Percentiles rank a stretch among this genome's conserved stretches.
phyloP scores from a whole-genome alignment of 1,140 invertebrate genomes.

The Drosophila busckii region DNA sequence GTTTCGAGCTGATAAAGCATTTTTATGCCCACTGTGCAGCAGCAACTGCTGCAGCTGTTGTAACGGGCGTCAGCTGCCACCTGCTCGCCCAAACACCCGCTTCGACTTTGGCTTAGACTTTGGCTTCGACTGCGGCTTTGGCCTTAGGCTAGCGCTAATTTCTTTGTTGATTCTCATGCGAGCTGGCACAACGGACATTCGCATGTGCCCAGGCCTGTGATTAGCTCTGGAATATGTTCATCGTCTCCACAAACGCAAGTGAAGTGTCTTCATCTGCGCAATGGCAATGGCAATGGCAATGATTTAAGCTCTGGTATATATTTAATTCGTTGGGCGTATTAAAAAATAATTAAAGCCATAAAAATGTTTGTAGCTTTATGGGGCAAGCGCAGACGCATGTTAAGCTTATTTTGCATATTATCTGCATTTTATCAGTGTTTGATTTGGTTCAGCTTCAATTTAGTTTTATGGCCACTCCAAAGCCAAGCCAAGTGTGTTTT shows the following conservation, averaged over 20 bases:
- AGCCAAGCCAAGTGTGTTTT: background rate
- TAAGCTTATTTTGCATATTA: background rate
- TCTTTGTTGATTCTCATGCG: slow-evolving; percentile 71
- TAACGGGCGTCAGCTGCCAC: slow-evolving; percentile 6
- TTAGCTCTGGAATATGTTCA: slow-evolving; percentile 73
- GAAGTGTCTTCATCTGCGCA: slow-evolving; percentile 41
- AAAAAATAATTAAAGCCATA: slow-evolving; percentile 48
- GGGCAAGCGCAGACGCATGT: background rate
- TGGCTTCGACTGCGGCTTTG: slow-evolving; percentile 7
- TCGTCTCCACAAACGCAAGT: too few species aligned
- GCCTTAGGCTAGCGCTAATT: too few species aligned
- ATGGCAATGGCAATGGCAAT: slow-evolving; percentile 10
- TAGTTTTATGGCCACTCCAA: slow-evolving; percentile 20
- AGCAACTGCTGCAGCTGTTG: too few species aligned
- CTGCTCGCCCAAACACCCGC: slow-evolving; percentile 1
- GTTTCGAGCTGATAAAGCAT: too few species aligned
- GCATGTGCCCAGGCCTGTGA: slow-evolving; percentile 69
- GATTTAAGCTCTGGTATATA: too few species aligned
- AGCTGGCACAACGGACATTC: slow-evolving; percentile 64
- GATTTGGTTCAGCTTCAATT: slow-evolving; percentile 8
- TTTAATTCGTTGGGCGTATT: slow-evolving; percentile 31
- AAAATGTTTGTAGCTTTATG: slow-evolving; percentile 39
- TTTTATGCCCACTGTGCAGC: too few species aligned
- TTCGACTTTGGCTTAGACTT: background rate
- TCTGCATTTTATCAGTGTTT: slow-evolving; percentile 18